phyloP scores from a whole-genome alignment of 2,113 vertebrate genomes.

The Laterallus jamaicensis region DNA sequence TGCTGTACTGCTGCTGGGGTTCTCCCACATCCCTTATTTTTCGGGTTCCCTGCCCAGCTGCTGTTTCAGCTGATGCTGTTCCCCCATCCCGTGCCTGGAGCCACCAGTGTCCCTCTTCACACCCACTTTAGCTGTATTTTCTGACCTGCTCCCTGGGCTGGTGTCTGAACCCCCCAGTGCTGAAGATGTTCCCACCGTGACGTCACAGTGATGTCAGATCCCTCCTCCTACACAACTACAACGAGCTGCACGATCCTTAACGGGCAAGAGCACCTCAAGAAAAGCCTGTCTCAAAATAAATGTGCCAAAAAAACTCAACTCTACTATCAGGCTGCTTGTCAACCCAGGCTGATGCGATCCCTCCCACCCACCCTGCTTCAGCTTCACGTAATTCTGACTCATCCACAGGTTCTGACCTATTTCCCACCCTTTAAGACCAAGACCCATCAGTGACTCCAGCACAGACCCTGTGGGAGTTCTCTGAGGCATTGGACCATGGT shows the following conservation, averaged over 20 bases:
- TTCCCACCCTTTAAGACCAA: not conserved
- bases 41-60: not conserved
- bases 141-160: not conserved
- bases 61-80: too few relatives aligned
- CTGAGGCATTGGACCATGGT: accelerated
- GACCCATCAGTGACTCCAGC: not conserved
- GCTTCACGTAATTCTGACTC: not conserved
- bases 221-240: not conserved
- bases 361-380: not conserved
- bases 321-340: not conserved
- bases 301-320: too few relatives aligned
- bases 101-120: not conserved
- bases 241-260: not conserved
- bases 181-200: too few relatives aligned
- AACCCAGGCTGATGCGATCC: not conserved
- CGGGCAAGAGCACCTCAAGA: not conserved
- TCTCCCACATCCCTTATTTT: accelerated
- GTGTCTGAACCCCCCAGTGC: accelerated
- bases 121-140: not conserved
- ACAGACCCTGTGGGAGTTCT: not conserved
- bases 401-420: not conserved
- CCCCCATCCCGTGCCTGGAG: too few relatives aligned
- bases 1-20: accelerated
- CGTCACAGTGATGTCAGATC: not conserved
- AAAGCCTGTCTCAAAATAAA: too few relatives aligned